These are phyloP conservation scores for Ceratina calcarata DNA, from an alignment of 1,140 invertebrate genomes.

Conservation along the genomic window DNA sequence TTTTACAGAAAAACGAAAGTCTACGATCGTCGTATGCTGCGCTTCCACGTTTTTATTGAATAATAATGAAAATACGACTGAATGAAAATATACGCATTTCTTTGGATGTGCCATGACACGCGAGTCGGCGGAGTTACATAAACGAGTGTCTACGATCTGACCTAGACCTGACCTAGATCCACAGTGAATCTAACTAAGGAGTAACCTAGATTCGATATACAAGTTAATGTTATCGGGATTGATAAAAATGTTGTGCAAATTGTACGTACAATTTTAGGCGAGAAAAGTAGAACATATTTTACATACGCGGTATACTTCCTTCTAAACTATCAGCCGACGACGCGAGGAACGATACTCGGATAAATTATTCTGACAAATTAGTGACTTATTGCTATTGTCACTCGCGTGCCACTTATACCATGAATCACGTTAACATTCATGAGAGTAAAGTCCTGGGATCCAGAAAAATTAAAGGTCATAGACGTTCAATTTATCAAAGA, in stretches of 20 bases:
- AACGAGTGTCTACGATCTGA: background rate
- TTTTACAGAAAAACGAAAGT: background rate
- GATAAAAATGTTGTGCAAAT: background rate
- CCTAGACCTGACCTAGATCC: slow-evolving; percentile 9
- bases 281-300: no score
- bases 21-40: no score
- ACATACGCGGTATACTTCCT: no score
- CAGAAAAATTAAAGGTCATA: slow-evolving; percentile 9
- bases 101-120: background rate
- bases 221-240: background rate
- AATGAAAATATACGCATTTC: background rate
- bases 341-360: no score
- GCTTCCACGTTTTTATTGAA: background rate
- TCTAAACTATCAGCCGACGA: no score
- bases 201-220: background rate
- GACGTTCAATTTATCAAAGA: background rate
- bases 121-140: no score
- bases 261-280: background rate
- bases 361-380: background rate
- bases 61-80: background rate
- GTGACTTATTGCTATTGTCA: background rate
- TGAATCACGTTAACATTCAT: background rate
- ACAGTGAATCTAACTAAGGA: no score
- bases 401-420: background rate
- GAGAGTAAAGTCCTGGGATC: background rate